Conservation (phyloP, 2,888 invertebrate genomes). For the Thereva nobilitata region DNA sequence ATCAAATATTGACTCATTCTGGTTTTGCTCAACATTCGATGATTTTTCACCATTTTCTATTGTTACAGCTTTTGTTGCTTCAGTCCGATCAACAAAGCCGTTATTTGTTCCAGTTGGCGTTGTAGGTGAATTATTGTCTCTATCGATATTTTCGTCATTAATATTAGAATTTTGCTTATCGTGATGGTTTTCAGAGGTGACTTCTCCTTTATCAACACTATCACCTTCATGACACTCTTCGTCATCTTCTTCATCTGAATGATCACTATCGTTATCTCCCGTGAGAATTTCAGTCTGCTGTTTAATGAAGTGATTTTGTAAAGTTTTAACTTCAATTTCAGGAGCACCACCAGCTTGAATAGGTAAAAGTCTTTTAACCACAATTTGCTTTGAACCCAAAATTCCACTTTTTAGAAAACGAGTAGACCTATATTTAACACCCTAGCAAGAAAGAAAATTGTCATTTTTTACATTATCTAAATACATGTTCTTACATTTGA, state of each 20-base stretch:
- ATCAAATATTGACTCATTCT: slow-evolving; percentile 13
- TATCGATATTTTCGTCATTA: slow-evolving; percentile 1
- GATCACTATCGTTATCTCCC: slow-evolving; percentile 37
- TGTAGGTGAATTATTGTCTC: slow-evolving; percentile 5
- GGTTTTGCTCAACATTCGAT: background rate
- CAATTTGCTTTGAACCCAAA: slow-evolving; percentile 61
- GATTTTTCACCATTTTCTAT: background rate
- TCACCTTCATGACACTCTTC: slow-evolving; percentile 53
- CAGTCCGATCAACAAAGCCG: too few species aligned
- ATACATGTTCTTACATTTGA: slow-evolving; percentile 48
- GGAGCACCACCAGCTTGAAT: slow-evolving; percentile 61
- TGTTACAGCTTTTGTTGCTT: background rate
- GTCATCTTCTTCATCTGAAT: slow-evolving; percentile 19
- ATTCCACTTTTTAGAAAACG: slow-evolving; percentile 36
- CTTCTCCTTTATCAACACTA: slow-evolving; percentile 54
- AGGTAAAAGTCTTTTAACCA: slow-evolving; percentile 76
- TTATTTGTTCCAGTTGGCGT: slow-evolving; percentile 18
- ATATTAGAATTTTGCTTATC: slow-evolving; percentile 11
- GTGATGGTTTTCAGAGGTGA: slow-evolving; percentile 49
- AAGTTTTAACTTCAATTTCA: slow-evolving; percentile 49
- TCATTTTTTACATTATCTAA: background rate
- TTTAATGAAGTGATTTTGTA: slow-evolving; percentile 47
- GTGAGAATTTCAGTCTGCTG: slow-evolving; percentile 40
- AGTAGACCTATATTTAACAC: slow-evolving; percentile 24
- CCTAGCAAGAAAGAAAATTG: slow-evolving; percentile 4